Percentiles rank a stretch among this genome's conserved stretches.
Evolutionary conservation across 2,888 invertebrate species (phyloP).

Genomic region (Aricia artaxerxes): DNA sequence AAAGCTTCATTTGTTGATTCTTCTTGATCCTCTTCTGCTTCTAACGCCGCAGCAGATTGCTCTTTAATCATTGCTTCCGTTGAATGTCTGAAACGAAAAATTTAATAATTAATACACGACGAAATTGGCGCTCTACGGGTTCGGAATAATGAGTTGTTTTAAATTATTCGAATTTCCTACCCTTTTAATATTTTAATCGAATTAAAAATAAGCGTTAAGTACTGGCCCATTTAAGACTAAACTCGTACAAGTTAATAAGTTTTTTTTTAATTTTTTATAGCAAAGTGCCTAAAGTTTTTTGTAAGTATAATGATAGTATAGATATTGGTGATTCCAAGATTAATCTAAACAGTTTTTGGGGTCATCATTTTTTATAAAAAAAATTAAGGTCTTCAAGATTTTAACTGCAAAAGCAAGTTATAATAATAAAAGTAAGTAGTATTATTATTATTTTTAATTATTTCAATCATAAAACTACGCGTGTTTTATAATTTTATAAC

Average conservation of each 20-base stretch:
- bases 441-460: background rate
- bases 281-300: background rate
- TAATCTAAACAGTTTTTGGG: no score
- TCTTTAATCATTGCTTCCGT: conserved; percentile 2
- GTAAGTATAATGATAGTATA: no score
- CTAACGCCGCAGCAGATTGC: background rate
- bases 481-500: background rate
- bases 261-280: background rate
- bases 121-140: background rate
- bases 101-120: conserved; percentile 25
- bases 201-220: background rate
- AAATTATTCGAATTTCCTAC: background rate
- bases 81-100: conserved; percentile 27
- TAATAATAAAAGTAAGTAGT: no score
- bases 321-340: no score
- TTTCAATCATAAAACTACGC: no score
- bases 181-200: background rate
- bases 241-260: background rate
- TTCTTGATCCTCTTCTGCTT: background rate
- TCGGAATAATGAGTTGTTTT: conserved; percentile 11
- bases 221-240: background rate
- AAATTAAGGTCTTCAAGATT: no score
- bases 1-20: conserved; percentile 5
- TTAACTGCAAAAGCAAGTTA: no score
- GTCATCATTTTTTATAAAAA: no score